Base-by-base conservation (phyloP, 1,140 invertebrate genomes). In the Pteromalus puparum region DNA sequence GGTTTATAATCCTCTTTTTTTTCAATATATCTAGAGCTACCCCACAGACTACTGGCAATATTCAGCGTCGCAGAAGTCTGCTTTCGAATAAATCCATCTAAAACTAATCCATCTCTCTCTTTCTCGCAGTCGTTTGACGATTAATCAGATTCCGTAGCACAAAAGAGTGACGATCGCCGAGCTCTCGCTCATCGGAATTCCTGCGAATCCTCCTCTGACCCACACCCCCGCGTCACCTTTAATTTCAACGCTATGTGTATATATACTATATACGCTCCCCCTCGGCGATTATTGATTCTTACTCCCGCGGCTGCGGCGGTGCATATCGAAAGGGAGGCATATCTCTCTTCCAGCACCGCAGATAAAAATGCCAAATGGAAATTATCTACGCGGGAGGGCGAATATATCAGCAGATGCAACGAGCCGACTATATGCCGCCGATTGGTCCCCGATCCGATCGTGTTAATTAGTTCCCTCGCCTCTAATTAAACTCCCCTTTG, bases 401-500 rank as follows among this genome's bases (percentile, higher is more conserved):
- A 42, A 42, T 42, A 3, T 10, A 30, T 61, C 75, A 12, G 46
- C 77, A 18, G 67, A 46, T 80, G 87, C 84, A 87, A 84, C 42
- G 42, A 76, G 53, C 78, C 72, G 81, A 79, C 67, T 48, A 73
- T 42, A 42, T 34, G 30, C 30, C 30, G 30, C 85, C 87, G 88
- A 86, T 82, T 81, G 30, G 28, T 82, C 85, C 86, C 85, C 81
- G 82, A 80, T 88, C 87, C 85, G 87, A 88, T 80, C 82, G 83
- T 86, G 87, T 89, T 90, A 91, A 90, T 90, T 89, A 90, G 90
- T 90, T 89, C 83, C 83, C 83, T 83, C 86, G 76, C 81, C 87
- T 92, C 90, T 92, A 92, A 93, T 93, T 91, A 90, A 92, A 93
- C 89, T 90, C 89, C 90, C 90, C 89, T 90, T 90, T 90, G 89